A percentile compares a stretch with the other conserved stretches of the same genome.
These are phyloP conservation scores for Gymnarchus niloticus DNA, from an alignment of 2,113 vertebrate genomes.

Conservation along the genomic window DNA sequence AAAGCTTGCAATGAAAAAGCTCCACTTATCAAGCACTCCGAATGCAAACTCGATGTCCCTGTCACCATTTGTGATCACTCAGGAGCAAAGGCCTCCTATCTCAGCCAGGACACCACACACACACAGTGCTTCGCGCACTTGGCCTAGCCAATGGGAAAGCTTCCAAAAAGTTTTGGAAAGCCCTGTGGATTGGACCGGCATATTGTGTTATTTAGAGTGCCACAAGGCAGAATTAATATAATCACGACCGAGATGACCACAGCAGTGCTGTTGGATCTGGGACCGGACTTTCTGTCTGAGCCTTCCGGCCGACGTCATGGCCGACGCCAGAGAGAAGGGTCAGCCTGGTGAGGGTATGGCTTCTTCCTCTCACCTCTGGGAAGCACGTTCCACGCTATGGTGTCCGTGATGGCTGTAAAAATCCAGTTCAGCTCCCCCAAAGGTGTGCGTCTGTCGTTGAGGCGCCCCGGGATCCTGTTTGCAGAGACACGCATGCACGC, in stretches of 20 bases:
- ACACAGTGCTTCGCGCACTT: no score
- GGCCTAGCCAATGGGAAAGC: background rate
- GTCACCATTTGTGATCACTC: background rate
- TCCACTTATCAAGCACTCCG: background rate
- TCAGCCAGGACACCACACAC: background rate
- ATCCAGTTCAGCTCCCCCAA: constrained; percentile 98
- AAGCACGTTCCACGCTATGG: constrained; percentile 95
- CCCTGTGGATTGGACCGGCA: background rate
- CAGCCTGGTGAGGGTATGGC: background rate
- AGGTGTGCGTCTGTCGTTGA: constrained; percentile 93
- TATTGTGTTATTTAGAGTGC: no score
- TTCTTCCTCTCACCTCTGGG: constrained; percentile 72
- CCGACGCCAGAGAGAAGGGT: background rate
- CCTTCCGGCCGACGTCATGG: no score
- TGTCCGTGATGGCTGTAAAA: constrained; percentile 97
- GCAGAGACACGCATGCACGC: background rate
- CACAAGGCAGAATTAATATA: no score
- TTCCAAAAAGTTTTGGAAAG: background rate
- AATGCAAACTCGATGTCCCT: background rate
- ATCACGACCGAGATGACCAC: no score
- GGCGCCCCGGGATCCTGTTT: constrained; percentile 85
- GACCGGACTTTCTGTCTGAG: no score
- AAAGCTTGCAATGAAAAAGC: background rate
- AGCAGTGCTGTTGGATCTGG: no score
- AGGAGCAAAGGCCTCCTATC: background rate